A percentile compares a stretch with the other conserved stretches of the same genome.
These are phyloP conservation scores for Liposcelis brunnea DNA, from an alignment of 2,888 invertebrate genomes.

Conservation along the genomic window DNA sequence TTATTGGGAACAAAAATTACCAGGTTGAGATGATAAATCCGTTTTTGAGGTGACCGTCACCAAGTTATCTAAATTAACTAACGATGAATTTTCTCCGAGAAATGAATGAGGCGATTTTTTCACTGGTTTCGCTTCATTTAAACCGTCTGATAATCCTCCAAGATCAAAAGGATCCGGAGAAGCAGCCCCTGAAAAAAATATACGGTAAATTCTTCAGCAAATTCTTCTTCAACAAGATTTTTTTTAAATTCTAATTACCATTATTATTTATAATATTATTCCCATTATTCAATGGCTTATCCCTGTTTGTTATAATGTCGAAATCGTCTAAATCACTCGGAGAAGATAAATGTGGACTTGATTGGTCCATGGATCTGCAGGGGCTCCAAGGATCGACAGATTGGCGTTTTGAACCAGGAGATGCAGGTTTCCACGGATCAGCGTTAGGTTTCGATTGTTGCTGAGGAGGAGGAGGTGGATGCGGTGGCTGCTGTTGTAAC, in stretches of 20 bases:
- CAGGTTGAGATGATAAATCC: constrained; percentile 29
- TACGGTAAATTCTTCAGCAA: constrained; percentile 8
- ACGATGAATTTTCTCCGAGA: constrained; percentile 87
- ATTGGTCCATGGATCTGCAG: constrained; percentile 22
- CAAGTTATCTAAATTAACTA: constrained; percentile 95
- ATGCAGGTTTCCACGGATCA: constrained; percentile 13
- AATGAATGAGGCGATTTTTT: constrained; percentile 93
- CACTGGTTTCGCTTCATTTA: constrained; percentile 21
- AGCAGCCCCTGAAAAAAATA: constrained; percentile 20
- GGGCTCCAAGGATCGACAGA: constrained; percentile 14
- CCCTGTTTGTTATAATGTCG: constrained; percentile 67
- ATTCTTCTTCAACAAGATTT: too few species aligned
- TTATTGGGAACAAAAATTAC: constrained; percentile 22
- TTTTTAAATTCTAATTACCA: constrained; percentile 19
- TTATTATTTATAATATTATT: constrained; percentile 20
- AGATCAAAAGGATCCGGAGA: constrained; percentile 55
- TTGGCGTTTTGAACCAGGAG: constrained; percentile 14
- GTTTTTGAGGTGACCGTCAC: constrained; percentile 40
- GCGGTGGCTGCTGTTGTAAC: constrained; percentile 31
- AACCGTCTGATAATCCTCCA: constrained; percentile 35
- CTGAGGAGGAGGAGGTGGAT: constrained; percentile 16
- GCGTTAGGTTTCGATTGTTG: constrained; percentile 5
- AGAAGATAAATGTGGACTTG: constrained; percentile 21
- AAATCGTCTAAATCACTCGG: constrained; percentile 65
- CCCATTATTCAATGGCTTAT: constrained; percentile 25